phyloP scores from a whole-genome alignment of 1,140 invertebrate species.

The Chymomyza costata region DNA sequence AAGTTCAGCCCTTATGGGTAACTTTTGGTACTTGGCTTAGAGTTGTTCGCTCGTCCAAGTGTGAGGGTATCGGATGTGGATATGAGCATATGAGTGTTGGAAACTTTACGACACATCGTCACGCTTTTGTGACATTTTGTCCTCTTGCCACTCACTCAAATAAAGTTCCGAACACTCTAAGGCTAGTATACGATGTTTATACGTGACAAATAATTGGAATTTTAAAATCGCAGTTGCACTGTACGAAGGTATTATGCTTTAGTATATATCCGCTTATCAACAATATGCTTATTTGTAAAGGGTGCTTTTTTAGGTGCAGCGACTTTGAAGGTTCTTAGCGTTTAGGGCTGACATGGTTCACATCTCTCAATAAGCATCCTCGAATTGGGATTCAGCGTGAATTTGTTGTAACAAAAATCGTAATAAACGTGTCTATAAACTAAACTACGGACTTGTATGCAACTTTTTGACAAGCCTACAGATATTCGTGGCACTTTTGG shows the following conservation, averaged over 20 bases:
- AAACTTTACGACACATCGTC: constrained; percentile 73
- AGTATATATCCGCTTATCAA: no score
- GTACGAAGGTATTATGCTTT: no score
- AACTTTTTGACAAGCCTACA: constrained; percentile 6
- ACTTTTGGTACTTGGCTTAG: no score
- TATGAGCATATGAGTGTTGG: constrained; percentile 31
- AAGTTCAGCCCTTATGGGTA: constrained; percentile 29
- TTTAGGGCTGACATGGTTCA: no score
- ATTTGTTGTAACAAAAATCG: no score
- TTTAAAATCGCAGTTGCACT: neutral
- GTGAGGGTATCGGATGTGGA: neutral
- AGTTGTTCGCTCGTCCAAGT: neutral
- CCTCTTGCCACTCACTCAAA: constrained; percentile 58
- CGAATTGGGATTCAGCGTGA: no score
- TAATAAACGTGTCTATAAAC: neutral
- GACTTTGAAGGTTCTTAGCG: no score
- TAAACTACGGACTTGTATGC: constrained; percentile 5
- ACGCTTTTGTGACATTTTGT: constrained; percentile 74
- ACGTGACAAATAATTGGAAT: constrained; percentile 5
- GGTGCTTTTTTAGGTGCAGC: no score
- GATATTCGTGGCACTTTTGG: constrained; percentile 36
- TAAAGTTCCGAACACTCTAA: constrained; percentile 1
- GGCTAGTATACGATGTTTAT: no score
- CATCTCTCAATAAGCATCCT: no score
- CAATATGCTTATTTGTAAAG: no score